Percentiles rank a stretch among this genome's conserved stretches.
phyloP scores from a whole-genome alignment of 1,140 invertebrate genomes.

The Melanaphis sacchari region DNA sequence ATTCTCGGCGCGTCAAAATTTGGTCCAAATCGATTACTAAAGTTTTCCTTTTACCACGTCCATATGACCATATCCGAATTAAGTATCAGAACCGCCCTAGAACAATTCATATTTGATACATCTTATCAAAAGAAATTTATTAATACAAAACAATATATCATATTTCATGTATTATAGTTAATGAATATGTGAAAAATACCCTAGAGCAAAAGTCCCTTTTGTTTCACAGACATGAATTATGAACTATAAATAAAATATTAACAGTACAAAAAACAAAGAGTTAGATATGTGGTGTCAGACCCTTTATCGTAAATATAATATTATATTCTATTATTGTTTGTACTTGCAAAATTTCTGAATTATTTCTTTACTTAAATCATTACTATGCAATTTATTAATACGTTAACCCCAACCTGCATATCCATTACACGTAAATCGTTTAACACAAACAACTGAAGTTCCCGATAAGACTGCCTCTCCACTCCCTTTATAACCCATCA shows the following conservation, averaged over 20 bases:
- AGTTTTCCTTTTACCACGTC: background rate
- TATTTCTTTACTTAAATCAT: background rate
- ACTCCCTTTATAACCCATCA: no score
- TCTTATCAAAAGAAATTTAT: no score
- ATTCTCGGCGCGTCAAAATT: background rate
- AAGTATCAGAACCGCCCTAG: no score
- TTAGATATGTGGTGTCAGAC: background rate
- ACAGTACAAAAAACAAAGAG: background rate
- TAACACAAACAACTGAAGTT: background rate
- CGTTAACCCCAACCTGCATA: background rate
- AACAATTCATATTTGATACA: no score
- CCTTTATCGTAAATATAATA: background rate
- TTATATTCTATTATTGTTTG: background rate
- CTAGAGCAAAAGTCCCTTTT: no score
- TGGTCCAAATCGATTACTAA: background rate
- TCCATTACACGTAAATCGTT: background rate
- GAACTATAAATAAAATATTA: background rate
- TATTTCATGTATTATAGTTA: no score
- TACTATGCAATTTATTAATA: background rate
- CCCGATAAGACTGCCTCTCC: background rate
- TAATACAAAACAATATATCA: no score
- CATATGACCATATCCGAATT: no score
- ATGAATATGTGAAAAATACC: no score
- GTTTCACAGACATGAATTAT: no score
- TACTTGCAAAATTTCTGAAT: background rate